A percentile compares a stretch with the other conserved stretches of the same genome.
These are phyloP conservation scores for Polylopha cassiicola DNA, from an alignment of 2,888 invertebrate species.

Conservation along the genomic window DNA sequence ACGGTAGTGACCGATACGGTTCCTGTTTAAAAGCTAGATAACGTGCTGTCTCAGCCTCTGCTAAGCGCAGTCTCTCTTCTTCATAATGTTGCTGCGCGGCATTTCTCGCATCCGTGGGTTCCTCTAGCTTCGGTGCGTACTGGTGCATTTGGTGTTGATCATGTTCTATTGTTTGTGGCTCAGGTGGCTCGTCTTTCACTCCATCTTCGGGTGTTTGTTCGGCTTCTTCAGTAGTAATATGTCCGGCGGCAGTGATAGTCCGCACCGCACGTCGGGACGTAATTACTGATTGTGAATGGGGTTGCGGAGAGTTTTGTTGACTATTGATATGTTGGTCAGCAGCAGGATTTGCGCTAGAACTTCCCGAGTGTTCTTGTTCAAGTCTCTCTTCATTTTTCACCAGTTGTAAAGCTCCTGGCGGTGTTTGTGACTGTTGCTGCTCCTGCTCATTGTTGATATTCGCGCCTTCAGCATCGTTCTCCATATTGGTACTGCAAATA, in stretches of 20 bases:
- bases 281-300: slow-evolving; percentile 70
- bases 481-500: slow-evolving; percentile 19
- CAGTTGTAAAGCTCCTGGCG: slow-evolving; percentile 58
- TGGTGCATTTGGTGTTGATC: slow-evolving; percentile 40
- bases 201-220: slow-evolving; percentile 47
- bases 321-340: slow-evolving; percentile 60
- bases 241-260: slow-evolving; percentile 79
- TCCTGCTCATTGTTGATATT: slow-evolving; percentile 27
- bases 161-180: slow-evolving; percentile 39
- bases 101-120: slow-evolving; percentile 34
- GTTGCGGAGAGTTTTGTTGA: slow-evolving; percentile 42
- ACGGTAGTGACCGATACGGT: slow-evolving; percentile 50
- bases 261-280: slow-evolving; percentile 75
- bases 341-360: slow-evolving; percentile 35
- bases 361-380: slow-evolving; percentile 26
- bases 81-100: slow-evolving; percentile 47
- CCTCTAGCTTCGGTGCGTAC: slow-evolving; percentile 46
- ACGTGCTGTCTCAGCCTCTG: slow-evolving; percentile 58
- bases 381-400: slow-evolving; percentile 57
- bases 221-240: slow-evolving; percentile 63
- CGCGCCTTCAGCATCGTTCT: slow-evolving; percentile 12
- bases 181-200: slow-evolving; percentile 63
- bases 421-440: slow-evolving; percentile 36
- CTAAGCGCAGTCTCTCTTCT: slow-evolving; percentile 55
- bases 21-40: slow-evolving; percentile 64